Evolutionary conservation across 2,888 invertebrate genomes (phyloP), one percentile per base, ranked within the genome.

Genomic region (Latrodectus hesperus): DNA sequence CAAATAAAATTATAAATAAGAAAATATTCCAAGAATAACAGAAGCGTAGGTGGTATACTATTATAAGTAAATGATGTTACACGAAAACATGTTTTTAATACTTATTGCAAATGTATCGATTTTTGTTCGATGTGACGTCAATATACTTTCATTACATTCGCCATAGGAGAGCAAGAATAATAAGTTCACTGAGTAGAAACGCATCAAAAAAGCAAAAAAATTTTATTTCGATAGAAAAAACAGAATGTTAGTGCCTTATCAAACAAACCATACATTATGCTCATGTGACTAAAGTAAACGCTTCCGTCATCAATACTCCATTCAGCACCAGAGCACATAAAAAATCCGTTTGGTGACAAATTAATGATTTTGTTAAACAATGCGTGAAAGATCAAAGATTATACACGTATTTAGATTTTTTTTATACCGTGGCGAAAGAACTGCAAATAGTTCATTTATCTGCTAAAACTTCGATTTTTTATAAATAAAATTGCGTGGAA

Each of bases 321-420:
- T 60, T 60, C 60, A 60, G n/a, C 60, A 60, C 60, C 8, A 60
- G n/a, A 12, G 14, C 12, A n/a, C 60, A 60, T 60, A 16, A 60
- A 60, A 60, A 60, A 60, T 60, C 60, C 60, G 55, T 55, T 55
- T 55, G 8, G 55, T 16, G 55, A 55, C 55, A 60, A 60, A 60
- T 60, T 60, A 60, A 60, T 60, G 60, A 60, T n/a, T 60, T 60
- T 60, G 60, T 60, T 60, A 60, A 60, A 60, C 60, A 60, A 60
- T 60, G 60, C 60, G n/a, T 60, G 60, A 60, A 60, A 60, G n/a
- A n/a, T 60, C n/a, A 60, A 60, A 60, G 60, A 60, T 60, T 60
- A 60, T 60, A 60, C 60, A n/a, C 10, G 60, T 16, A 12, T 60
- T 60, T 16, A 60, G 60, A 60, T 38, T 38, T 38, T 38, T 38